A percentile compares a stretch with the other conserved stretches of the same genome.
Conservation (phyloP, 2,113 vertebrate genomes). For the Chaetodon trifascialis region DNA sequence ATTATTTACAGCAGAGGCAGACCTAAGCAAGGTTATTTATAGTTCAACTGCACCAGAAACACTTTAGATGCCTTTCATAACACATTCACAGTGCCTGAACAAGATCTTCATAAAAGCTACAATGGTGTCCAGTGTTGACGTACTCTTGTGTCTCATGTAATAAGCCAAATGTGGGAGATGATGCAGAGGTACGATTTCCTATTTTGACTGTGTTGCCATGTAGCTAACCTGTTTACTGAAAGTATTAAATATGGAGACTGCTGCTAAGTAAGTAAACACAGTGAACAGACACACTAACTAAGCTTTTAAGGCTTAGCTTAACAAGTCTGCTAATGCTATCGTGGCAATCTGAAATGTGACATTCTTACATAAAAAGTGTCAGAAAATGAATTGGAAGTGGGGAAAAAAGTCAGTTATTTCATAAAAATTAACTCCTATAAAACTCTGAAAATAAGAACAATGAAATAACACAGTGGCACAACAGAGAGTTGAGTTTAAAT, state of each 20-base stretch:
- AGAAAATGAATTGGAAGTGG: background rate
- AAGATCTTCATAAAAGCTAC: slow-evolving; percentile 56
- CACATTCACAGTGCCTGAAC: slow-evolving; percentile 68
- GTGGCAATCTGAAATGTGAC: background rate
- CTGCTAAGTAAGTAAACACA: too few species aligned
- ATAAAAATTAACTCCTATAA: background rate
- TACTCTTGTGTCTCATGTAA: slow-evolving; percentile 18
- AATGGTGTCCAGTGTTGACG: slow-evolving; percentile 8
- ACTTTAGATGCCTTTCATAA: slow-evolving; percentile 67
- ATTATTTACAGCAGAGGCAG: slow-evolving; percentile 83
- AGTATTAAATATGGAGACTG: too few species aligned
- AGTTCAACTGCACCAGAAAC: slow-evolving; percentile 63
- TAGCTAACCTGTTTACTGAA: too few species aligned
- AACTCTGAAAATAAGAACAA: background rate
- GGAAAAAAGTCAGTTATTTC: background rate
- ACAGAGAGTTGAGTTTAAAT: background rate
- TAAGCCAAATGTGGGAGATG: slow-evolving; percentile 33
- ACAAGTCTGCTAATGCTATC: too few species aligned
- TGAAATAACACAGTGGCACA: background rate
- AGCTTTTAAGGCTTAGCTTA: background rate
- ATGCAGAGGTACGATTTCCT: slow-evolving; percentile 5
- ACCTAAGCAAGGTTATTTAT: slow-evolving; percentile 79
- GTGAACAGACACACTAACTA: too few species aligned
- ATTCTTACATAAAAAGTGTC: background rate
- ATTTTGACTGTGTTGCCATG: slow-evolving; percentile 11